Conservation (phyloP, 2,888 invertebrate genomes). For the Zygothrica quintamaculata region DNA sequence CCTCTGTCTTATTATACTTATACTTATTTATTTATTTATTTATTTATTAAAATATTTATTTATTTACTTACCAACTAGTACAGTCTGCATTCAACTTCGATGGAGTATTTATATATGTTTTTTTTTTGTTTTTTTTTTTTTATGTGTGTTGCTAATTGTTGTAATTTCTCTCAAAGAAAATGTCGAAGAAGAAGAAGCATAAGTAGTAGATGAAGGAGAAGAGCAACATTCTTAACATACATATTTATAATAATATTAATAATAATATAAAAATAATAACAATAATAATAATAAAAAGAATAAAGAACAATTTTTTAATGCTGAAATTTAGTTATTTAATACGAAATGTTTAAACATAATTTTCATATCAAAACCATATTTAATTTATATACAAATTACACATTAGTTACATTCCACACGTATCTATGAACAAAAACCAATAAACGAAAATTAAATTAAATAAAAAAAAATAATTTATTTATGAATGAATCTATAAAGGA, state of each 20-base stretch:
- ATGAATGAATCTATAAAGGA: too few relatives aligned
- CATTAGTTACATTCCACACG: conserved; percentile 43
- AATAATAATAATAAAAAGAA: too few relatives aligned
- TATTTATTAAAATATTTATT: conserved; percentile 44
- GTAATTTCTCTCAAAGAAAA: conserved; percentile 53
- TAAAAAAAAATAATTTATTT: too few relatives aligned
- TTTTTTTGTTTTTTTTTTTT: conserved; percentile 46
- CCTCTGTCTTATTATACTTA: too few relatives aligned
- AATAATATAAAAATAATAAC: too few relatives aligned
- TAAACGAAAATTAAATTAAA: conserved; percentile 34
- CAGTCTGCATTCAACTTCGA: conserved; percentile 14
- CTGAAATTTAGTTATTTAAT: conserved; percentile 24
- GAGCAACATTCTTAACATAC: too few relatives aligned
- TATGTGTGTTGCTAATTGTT: conserved; percentile 45
- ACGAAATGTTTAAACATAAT: conserved; percentile 30
- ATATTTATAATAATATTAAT: too few relatives aligned
- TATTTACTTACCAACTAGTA: conserved; percentile 55
- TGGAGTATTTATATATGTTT: conserved; percentile 42
- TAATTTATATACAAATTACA: conserved; percentile 35
- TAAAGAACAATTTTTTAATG: background rate
- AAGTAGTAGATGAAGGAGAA: too few relatives aligned
- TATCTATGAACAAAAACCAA: conserved; percentile 50
- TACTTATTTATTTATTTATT: conserved; percentile 19
- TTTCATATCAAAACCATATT: conserved; percentile 35
- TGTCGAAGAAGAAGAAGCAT: too few relatives aligned